Base-by-base conservation (phyloP, 1,140 invertebrate species). In the Dysdera silvatica region DNA sequence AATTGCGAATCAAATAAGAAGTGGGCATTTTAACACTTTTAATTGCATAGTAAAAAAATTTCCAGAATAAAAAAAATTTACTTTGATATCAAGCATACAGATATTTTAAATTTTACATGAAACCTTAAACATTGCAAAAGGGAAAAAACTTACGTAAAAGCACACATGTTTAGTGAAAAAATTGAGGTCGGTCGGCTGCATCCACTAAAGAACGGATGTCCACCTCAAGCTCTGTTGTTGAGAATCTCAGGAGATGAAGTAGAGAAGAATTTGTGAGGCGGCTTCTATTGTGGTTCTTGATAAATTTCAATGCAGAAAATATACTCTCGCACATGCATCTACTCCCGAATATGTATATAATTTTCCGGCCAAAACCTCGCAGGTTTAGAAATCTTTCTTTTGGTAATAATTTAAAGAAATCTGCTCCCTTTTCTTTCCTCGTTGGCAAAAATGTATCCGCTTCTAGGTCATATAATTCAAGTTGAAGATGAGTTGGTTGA, bases 231-330 rank as follows among this genome's bases (percentile, higher is more conserved):
- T 23, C 14, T n/a, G n/a, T n/a, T n/a, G n/a, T n/a, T n/a, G n/a
- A 16, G 18, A 55, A 8, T 56, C 40, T 37, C 14, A 63, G 53
- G 16, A 63, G 28, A 40, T 63, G 32, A 32, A 47, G 23, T 24
- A 56, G 31, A 57, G 47, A 57, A 54, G 26, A 5, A 18, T 63
- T 20, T 29, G 26, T 43, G 10, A 48, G 26, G 43, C 14, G n/a
- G 31, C 37, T 57, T 37, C 47, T 41, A 37, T 35, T 37, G 32
- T 18, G 59, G 28, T 7, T 10, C 23, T 45, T 20, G 26, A 51
- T 20, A n/a, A 20, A n/a, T n/a, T 54, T 61, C 32, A 54, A 24
- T 18, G 18, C 31, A 10, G 49, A 54, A 18, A 61, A 35, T 24
- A 26, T 31, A 41, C 31, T 61, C 40, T 52, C 49, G 37, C 29